phyloP scores from a whole-genome alignment of 2,888 invertebrate genomes.

The Drosophila nigricruria region DNA sequence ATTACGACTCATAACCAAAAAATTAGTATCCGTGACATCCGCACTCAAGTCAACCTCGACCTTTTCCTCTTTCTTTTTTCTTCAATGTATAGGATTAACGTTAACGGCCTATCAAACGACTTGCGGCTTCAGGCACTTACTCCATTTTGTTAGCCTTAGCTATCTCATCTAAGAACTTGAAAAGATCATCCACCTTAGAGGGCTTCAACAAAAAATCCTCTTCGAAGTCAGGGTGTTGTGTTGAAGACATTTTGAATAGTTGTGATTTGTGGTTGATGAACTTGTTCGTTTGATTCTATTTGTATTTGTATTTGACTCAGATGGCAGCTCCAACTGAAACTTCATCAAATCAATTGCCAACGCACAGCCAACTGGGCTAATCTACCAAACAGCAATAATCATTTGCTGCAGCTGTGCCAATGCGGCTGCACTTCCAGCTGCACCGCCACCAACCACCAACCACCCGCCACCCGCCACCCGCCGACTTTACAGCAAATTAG shows the following conservation, averaged over 20 bases:
- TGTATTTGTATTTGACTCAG: constrained; percentile 6
- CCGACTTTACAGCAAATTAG: constrained; percentile 50
- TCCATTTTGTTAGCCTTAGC: constrained; percentile 34
- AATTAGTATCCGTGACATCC: constrained; percentile 29
- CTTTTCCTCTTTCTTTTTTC: constrained; percentile 28
- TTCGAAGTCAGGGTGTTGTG: constrained; percentile 19
- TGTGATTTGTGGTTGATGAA: background rate
- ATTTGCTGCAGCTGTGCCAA: constrained; percentile 67
- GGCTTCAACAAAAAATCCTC: constrained; percentile 41
- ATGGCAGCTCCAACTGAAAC: constrained; percentile 5
- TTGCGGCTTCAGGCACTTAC: constrained; percentile 14
- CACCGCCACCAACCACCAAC: background rate
- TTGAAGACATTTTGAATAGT: constrained; percentile 21
- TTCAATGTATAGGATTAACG: background rate
- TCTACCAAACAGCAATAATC: constrained; percentile 65
- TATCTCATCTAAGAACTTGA: constrained; percentile 41
- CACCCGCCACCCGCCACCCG: background rate
- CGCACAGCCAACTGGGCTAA: constrained; percentile 58
- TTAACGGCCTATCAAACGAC: background rate
- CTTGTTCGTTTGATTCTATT: constrained; percentile 13
- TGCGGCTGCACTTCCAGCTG: constrained; percentile 42
- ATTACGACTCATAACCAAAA: constrained; percentile 10
- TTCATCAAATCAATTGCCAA: constrained; percentile 33
- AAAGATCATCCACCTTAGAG: constrained; percentile 40
- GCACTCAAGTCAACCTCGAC: constrained; percentile 18